Base-by-base conservation (phyloP, 2,888 invertebrate genomes). In the Plemyria rubiginata region DNA sequence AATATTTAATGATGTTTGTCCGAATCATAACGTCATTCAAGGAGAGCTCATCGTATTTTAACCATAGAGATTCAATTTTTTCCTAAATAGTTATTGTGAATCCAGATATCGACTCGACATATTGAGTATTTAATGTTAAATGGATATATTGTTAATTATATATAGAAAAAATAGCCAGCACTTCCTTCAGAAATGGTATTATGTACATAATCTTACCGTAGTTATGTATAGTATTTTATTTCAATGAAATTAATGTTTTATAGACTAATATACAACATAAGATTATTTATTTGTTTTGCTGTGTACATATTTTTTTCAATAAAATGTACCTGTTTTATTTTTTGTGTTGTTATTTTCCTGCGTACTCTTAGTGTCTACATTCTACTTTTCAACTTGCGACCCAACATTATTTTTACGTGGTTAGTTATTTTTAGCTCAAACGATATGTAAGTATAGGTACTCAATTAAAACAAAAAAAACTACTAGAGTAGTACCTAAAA, bases 201-300 rank as follows among this genome's bases (percentile, higher is more conserved):
- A 89, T 91, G 92, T 92, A 92, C 87, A 92, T 92, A 92, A 84
- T 87, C 84, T 85, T 88, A 89, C 78, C 83, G 86, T 91, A 91
- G 90, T 89, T 90, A 90, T 92, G 91, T 92, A 92, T 90, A 92
- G 89, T 89, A 91, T 90, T 90, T 90, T 92, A 92, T 92, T 92
- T 92, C 91, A 85, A 86, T 90, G 92, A 90, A 91, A 92, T 92
- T 91, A 92, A 92, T 92, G 92, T 92, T 92, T 92, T 92, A 92
- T 91, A 92, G 92, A 92, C 88, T 92, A 92, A 92, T 92, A 92
- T 92, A 92, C 91, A 90, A 90, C 71, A 88, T 92, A 92, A 92
- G 92, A 92, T 92, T 92, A 92, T 92, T 92, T 92, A 92, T 92
- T 92, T 92, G 92, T 92, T 92, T 92, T 92, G 91, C 91, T 92